Percentiles rank a stretch among this genome's conserved stretches.
Evolutionary conservation across 2,888 invertebrate genomes (phyloP).

Genomic region (Lampropteryx suffumata): DNA sequence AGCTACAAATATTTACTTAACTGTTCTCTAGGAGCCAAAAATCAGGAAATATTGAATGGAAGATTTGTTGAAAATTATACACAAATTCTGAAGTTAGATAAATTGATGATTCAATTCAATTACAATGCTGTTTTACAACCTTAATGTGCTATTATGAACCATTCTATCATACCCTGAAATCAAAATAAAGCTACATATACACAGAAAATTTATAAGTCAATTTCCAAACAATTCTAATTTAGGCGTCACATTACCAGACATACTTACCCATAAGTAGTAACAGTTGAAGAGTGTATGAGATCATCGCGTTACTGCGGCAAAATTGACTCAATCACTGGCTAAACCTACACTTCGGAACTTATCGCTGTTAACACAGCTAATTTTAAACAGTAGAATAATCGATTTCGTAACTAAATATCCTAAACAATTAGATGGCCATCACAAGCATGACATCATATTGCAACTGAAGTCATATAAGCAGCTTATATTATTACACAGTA

Average conservation of each 20-base stretch:
- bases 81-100: no score
- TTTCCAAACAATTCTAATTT: constrained; percentile 15
- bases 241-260: constrained; percentile 44
- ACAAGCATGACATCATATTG: constrained; percentile 68
- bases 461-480: constrained; percentile 68
- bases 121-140: constrained; percentile 2
- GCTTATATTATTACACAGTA: constrained; percentile 46
- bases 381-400: constrained; percentile 53
- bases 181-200: constrained; percentile 34
- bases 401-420: constrained; percentile 55
- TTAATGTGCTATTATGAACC: background rate
- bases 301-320: constrained; percentile 67
- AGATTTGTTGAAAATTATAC: background rate
- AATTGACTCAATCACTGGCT: constrained; percentile 75
- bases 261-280: constrained; percentile 57
- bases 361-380: constrained; percentile 51
- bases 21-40: background rate
- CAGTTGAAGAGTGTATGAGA: constrained; percentile 69
- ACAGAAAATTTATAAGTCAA: constrained; percentile 8
- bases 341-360: constrained; percentile 54
- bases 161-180: constrained; percentile 43
- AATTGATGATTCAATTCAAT: background rate
- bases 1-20: constrained; percentile 8
- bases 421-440: constrained; percentile 56
- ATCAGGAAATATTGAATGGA: constrained; percentile 3